Base-by-base conservation (phyloP, 2,113 vertebrate genomes). In the Antidorcas marsupialis region DNA sequence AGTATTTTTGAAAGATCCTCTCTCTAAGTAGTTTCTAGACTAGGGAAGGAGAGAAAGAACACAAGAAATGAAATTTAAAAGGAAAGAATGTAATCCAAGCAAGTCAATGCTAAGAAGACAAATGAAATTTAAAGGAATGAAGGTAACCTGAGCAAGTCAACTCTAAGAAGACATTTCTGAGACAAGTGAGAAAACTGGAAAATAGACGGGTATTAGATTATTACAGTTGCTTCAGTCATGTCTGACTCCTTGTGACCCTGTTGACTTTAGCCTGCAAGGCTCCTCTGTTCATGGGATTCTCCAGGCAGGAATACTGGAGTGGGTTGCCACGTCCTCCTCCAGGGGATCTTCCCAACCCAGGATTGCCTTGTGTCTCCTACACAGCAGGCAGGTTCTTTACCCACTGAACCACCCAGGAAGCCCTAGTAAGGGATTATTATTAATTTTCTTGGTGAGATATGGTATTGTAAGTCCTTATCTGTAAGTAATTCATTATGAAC, bases 21-120 rank as follows among this genome's bases (percentile, higher is more conserved):
- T 92, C 1, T 81, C 91, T 89, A 84, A 83, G 71, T 59, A 62
- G 94, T 90, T 97, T 95, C 39, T 94, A 60, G 71, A 83, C 52
- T 25, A 87, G 45, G 53, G 57, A 67, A 87, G 1, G 7, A 76
- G 33, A 89, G 1, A 45, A 25, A 45, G 28, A 87, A 76, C 3
- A 59, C 55, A 6, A 76, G 14, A 93, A 95, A 90, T 36, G 10
- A 14, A 91, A 95, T 59, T 82, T 60, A 53, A 95, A 96, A 93
- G 36, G n/a, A 79, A 89, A 60, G 21, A 84, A 81, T 5, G 33
- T 53, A 57, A 89, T 50, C 30, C 47, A 94, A 76, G 19, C 6
- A 93, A 94, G 84, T 1, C 53, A 60, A 76, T 2, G 74, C 50
- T 53, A 74, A 86, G 60, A 59, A 81, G 16, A 74, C 13, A 93